Percentiles rank a stretch among this genome's conserved stretches.
phyloP scores from a whole-genome alignment of 2,888 invertebrate species.

The Polymixis flavicincta region DNA sequence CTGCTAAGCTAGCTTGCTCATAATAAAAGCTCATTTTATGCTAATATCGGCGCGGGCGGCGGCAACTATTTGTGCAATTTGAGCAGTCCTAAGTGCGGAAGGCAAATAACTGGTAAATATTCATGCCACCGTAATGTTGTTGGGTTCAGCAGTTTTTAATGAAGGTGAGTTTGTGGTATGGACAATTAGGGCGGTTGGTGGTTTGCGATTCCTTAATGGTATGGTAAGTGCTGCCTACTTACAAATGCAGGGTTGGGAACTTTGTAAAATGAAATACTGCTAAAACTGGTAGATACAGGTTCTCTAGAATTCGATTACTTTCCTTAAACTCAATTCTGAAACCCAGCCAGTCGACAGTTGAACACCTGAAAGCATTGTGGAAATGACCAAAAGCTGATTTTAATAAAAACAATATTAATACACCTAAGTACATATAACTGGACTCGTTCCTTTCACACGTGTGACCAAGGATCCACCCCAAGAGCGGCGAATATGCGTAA shows the following conservation, averaged over 20 bases:
- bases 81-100: slow-evolving; percentile 63
- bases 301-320: not conserved
- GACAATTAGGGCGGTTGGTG: slow-evolving; percentile 34
- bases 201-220: slow-evolving; percentile 37
- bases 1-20: slow-evolving; percentile 59
- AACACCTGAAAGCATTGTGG: not conserved
- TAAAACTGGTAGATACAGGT: not conserved
- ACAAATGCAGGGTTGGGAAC: slow-evolving; percentile 10
- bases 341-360: not conserved
- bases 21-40: slow-evolving; percentile 78
- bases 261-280: not conserved
- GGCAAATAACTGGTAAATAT: slow-evolving; percentile 66
- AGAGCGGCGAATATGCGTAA: slow-evolving; percentile 40
- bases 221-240: slow-evolving; percentile 4
- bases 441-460: slow-evolving; percentile 4
- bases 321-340: not conserved
- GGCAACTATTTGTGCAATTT: slow-evolving; percentile 75
- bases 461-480: slow-evolving; percentile 1
- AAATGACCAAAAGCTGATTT: not conserved
- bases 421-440: not conserved
- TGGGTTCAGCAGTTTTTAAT: slow-evolving; percentile 47
- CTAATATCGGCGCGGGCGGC: slow-evolving; percentile 68
- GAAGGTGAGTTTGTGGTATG: slow-evolving; percentile 43
- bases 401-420: not conserved
- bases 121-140: slow-evolving; percentile 55